A percentile compares a stretch with the other conserved stretches of the same genome.
phyloP scores from a whole-genome alignment of 2,888 invertebrate species.

The Aricia artaxerxes region DNA sequence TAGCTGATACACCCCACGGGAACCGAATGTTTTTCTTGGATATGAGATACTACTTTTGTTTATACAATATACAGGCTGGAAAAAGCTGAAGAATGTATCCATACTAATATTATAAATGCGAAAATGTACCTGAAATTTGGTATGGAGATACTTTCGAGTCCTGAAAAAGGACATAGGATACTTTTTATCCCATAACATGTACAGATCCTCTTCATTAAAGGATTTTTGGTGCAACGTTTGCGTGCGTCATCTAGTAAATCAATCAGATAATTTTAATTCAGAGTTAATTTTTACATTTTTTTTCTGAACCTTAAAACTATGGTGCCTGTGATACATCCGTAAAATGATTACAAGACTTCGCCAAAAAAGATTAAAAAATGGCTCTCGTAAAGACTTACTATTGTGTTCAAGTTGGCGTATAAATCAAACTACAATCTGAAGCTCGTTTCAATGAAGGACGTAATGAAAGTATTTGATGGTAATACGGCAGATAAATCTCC shows the following conservation, averaged over 20 bases:
- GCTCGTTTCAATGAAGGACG: constrained; percentile 6
- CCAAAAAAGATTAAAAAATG: neutral
- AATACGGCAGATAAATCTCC: constrained; percentile 19
- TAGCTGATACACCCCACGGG: neutral
- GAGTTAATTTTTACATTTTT: no score
- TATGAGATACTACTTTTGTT: neutral
- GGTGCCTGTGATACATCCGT: no score
- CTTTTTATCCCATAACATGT: no score
- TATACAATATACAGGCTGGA: neutral
- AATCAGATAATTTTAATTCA: no score
- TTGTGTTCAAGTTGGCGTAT: neutral
- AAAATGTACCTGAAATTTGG: neutral
- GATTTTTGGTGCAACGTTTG: no score
- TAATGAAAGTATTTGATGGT: constrained; percentile 20
- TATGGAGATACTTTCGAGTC: no score
- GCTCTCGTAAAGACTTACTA: neutral
- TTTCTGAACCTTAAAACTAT: no score
- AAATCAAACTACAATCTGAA: constrained; percentile 6
- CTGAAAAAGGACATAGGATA: no score
- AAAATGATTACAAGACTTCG: neutral
- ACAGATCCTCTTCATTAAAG: no score
- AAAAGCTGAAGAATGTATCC: neutral
- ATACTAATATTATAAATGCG: neutral
- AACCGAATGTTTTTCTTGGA: neutral
- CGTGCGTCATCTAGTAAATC: no score